Base-by-base conservation (phyloP, 2,888 invertebrate species). In the Cyclophora albipunctata region DNA sequence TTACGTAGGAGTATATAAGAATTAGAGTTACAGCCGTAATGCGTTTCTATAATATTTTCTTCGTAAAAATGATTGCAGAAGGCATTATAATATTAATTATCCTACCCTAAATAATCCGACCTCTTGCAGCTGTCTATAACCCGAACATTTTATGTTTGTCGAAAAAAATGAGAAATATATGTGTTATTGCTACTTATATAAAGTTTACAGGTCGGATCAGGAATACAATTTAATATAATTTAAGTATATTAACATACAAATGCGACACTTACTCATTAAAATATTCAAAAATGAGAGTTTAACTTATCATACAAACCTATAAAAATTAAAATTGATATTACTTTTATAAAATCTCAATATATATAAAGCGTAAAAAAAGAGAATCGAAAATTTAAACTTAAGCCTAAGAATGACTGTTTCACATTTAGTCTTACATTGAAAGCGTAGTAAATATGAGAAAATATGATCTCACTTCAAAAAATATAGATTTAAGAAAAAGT, bases 61-160 rank as follows among this genome's bases (percentile, higher is more conserved):
- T 68, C 73, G 70, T 81, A 78, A 81, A 84, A 84, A 84, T 86
- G 84, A 86, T 86, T 85, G 84, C 78, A 84, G 81, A 84, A 80
- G 71, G 73, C 73, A 62, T 67, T 73, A 72, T 71, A 75, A 67
- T 63, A 62, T 52, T 69, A 68, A 73, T 75, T 75, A 73, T 55
- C 67, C 76, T 81, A 61, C 60, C 60, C 61, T 55, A 46, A 43
- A 51, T 53, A 63, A 59, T 57, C 69, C 62, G 60, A 68, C 58
- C 62, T 58, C 60, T 51, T 49, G 45, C 57, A 40, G 49, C 20
- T 20, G 20, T 53, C 53, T 46, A 35, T 5, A 40, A n/a, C 37
- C 43, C 37, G 43, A 42, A 43, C 49, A 47, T 33, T 49, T 46
- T 45, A 46, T 34, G 44, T 20, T 20, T 20, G 20, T 20, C 20